Evolutionary conservation across 2,888 invertebrate species (phyloP).

Genomic region (Cantharis rufa): DNA sequence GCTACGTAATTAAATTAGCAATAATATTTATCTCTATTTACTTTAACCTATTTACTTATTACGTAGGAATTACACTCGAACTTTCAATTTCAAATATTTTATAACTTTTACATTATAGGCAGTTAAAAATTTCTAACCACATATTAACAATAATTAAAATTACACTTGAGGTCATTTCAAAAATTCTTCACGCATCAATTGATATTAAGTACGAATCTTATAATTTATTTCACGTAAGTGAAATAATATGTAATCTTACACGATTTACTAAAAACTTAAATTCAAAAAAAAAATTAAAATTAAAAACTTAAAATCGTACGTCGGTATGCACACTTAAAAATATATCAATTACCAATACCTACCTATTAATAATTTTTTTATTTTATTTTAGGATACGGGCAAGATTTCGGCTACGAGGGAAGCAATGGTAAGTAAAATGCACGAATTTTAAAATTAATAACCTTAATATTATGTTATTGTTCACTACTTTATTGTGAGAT

Average conservation of each 20-base stretch:
- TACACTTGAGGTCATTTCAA: neutral
- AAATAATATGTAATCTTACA: neutral
- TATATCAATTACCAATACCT: too few relatives aligned
- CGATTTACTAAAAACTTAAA: too few relatives aligned
- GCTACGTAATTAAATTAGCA: neutral
- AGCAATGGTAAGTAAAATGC: conserved; percentile 56
- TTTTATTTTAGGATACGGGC: conserved; percentile 54
- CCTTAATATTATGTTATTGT: neutral
- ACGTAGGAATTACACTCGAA: neutral
- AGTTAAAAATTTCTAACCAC: neutral
- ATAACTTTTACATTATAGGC: neutral
- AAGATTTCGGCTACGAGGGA: conserved; percentile 66
- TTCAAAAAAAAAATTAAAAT: too few relatives aligned
- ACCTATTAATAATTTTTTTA: neutral
- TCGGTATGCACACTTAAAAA: too few relatives aligned
- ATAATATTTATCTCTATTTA: neutral
- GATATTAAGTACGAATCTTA: neutral
- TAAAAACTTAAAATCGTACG: too few relatives aligned
- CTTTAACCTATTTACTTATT: neutral
- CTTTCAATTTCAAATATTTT: neutral
- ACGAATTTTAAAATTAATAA: neutral
- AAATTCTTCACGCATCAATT: neutral
- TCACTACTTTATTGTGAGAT: neutral
- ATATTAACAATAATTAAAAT: neutral
- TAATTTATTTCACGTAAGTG: neutral